Evolutionary conservation across 2,113 vertebrate species (phyloP).

Genomic region (Bettongia penicillata): DNA sequence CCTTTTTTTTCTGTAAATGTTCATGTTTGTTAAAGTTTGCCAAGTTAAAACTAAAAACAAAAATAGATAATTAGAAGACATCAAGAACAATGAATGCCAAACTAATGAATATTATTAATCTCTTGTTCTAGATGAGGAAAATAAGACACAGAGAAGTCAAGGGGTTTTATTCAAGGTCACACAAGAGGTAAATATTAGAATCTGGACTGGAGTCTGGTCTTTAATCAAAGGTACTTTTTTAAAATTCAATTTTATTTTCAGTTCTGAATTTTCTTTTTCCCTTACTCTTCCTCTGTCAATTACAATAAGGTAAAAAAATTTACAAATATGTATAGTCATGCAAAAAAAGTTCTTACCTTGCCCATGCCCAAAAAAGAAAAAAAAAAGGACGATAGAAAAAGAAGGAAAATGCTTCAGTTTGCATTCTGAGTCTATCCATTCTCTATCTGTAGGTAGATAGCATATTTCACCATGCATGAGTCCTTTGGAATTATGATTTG

Average conservation of each 20-base stretch:
- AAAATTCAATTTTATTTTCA: not conserved
- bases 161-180: constrained; percentile 40
- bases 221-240: not conserved
- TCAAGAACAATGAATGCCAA: constrained; percentile 38
- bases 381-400: not conserved
- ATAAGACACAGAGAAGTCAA: constrained; percentile 56
- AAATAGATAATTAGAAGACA: constrained; percentile 39
- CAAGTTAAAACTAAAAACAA: not conserved
- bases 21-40: not conserved
- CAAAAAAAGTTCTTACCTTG: not conserved
- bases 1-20: not conserved
- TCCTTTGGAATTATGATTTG: not conserved
- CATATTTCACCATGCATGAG: not conserved
- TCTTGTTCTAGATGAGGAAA: constrained; percentile 72
- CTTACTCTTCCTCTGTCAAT: not conserved
- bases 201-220: not conserved
- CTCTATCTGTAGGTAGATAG: not conserved
- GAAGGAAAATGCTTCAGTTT: not conserved
- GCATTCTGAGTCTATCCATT: not conserved
- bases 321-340: not conserved
- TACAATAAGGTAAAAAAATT: not conserved
- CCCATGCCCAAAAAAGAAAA: not conserved
- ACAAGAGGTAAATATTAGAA: constrained; percentile 66
- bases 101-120: constrained; percentile 42
- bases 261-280: not conserved